Conservation (phyloP, 2,888 invertebrate genomes). For the Sussaba pulchella region DNA sequence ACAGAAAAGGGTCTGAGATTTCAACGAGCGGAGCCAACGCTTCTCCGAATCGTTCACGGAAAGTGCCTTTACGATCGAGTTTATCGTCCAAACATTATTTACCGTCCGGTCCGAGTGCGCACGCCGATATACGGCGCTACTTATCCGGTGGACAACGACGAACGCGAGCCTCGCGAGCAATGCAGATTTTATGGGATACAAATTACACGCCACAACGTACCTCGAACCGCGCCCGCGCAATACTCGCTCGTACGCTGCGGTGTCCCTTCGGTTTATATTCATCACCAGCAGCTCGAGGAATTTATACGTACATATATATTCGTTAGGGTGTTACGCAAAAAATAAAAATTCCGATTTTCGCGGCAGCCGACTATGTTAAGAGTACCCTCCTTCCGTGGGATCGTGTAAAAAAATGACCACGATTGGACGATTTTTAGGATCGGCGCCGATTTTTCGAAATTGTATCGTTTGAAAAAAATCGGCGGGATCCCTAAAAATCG, state of each 20-base stretch:
- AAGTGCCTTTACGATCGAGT: slow-evolving; percentile 60
- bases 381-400: too few relatives aligned
- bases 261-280: slow-evolving; percentile 36
- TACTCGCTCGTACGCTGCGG: slow-evolving; percentile 21
- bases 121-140: slow-evolving; percentile 15
- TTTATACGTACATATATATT: not conserved
- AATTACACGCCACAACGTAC: slow-evolving; percentile 56
- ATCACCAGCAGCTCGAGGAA: not conserved
- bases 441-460: too few relatives aligned
- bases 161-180: slow-evolving; percentile 45
- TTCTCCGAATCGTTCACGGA: slow-evolving; percentile 57
- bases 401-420: too few relatives aligned
- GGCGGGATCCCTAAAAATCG: too few relatives aligned
- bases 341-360: too few relatives aligned
- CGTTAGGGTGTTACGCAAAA: too few relatives aligned
- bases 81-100: slow-evolving; percentile 57
- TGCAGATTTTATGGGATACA: slow-evolving; percentile 64
- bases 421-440: too few relatives aligned
- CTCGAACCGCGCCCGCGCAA: slow-evolving; percentile 20
- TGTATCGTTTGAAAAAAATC: too few relatives aligned
- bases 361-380: too few relatives aligned
- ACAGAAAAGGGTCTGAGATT: slow-evolving; percentile 12
- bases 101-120: slow-evolving; percentile 28
- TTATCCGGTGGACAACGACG: slow-evolving; percentile 21
- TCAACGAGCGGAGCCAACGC: slow-evolving; percentile 27